Evolutionary conservation across 92 coral and sea anemone genomes (phyloP), one percentile per base, ranked within the genome.

Genomic region (Umimayanthus chanpuru): DNA sequence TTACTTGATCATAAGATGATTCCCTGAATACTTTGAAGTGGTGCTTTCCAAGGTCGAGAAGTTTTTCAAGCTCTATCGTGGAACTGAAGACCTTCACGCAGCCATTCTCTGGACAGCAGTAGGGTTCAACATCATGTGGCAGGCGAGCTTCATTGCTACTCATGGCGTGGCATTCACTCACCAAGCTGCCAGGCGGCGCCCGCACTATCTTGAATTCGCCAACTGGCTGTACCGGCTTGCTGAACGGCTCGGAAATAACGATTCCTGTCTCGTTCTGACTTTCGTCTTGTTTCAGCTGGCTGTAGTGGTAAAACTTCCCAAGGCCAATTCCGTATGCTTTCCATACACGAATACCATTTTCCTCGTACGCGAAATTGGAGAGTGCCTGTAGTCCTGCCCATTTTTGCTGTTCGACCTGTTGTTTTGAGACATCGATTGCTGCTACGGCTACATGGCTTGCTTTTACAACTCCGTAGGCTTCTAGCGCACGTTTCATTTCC

Each of bases 261-360:
- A 77, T 39, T 29, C 83, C 89, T 9, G 83, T 76, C 11, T 86
- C n/a, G 0, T 18, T 50, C 76, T 76, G 83, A 39, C 56, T 49
- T 8, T 77, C 67, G 32, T 87, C 82, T 76, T 30, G 71, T 21
- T 81, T 68, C 29, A 20, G 82, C 61, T 26, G 72, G 14, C 43
- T 83, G 88, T 56, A 21, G 41, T 29, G 72, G 66, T 56, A 66
- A 50, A 83, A n/a, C 73, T 83, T 82, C 21, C 88, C 91, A 26
- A 44, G 53, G 74, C 91, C 88, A 83, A 89, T 89, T 26, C 75
- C 88, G 66, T 76, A 84, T 15, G 88, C 88, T 75, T 84, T 83
- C 88, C 91, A 82, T 18, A 89, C 76, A 38, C 88, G 76, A 21
- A 82, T 28, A 16, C 91, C 88, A 1, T 67, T 49, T 20, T 55